phyloP scores from a whole-genome alignment of 2,888 invertebrate genomes.

The Stenodema calcarata region DNA sequence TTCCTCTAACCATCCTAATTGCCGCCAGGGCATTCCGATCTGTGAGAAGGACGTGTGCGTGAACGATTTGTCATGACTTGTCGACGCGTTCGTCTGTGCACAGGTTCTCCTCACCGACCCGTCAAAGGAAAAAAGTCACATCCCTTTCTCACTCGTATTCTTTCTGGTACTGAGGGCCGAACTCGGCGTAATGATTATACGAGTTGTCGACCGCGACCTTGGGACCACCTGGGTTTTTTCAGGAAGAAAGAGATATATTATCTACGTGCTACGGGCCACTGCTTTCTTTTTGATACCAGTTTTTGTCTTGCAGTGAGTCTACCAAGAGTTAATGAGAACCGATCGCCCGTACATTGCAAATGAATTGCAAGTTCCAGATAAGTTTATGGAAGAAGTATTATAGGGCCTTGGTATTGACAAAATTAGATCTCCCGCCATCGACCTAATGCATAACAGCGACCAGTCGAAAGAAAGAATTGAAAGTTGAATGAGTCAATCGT shows the following conservation, averaged over 20 bases:
- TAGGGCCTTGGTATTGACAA: too few species aligned
- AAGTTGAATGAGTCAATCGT: too few species aligned
- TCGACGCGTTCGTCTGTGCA: neutral
- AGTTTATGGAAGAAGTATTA: too few species aligned
- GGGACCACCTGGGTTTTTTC: neutral
- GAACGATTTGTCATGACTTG: conserved; percentile 2
- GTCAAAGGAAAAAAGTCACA: neutral
- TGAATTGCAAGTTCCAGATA: neutral
- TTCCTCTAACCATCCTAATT: neutral
- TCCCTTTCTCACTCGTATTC: neutral
- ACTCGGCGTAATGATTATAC: neutral
- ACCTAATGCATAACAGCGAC: too few species aligned
- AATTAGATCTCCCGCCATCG: too few species aligned
- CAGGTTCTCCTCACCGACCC: neutral
- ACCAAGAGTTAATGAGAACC: neutral
- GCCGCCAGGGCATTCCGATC: neutral
- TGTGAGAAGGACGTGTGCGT: neutral
- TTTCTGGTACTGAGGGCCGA: neutral
- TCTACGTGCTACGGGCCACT: neutral
- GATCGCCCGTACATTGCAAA: neutral
- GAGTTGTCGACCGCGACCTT: neutral
- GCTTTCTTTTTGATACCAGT: neutral
- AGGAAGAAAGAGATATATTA: neutral
- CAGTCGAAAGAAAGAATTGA: too few species aligned
- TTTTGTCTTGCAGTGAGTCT: neutral